phyloP scores from a whole-genome alignment of 2,888 invertebrate species.

The Hoplodrina blanda region DNA sequence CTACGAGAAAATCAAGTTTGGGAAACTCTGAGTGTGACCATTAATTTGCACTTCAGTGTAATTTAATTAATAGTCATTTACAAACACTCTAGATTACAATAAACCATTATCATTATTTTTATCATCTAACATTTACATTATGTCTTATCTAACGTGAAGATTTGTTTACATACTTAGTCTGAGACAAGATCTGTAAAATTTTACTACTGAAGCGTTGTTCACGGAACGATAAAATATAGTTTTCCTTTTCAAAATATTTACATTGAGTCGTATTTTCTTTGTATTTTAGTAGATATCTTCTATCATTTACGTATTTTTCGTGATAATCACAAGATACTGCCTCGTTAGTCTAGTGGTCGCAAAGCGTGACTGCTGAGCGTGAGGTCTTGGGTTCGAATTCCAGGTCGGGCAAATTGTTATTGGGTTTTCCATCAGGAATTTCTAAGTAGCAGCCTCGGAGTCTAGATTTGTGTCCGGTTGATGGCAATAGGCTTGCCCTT shows the following conservation, averaged over 20 bases:
- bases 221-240: not conserved
- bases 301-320: not conserved
- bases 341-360: too few species aligned
- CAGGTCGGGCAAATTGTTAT: too few species aligned
- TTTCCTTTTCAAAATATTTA: conserved; percentile 2
- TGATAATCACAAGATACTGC: not conserved
- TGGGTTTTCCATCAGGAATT: too few species aligned
- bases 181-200: conserved; percentile 14
- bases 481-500: too few species aligned
- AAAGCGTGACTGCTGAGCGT: too few species aligned
- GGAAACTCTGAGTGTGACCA: too few species aligned
- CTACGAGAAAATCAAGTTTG: too few species aligned
- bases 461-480: too few species aligned
- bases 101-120: conserved; percentile 43
- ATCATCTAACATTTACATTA: conserved; percentile 35
- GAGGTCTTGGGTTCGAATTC: too few species aligned
- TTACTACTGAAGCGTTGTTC: conserved; percentile 6
- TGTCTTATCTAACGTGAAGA: conserved; percentile 34
- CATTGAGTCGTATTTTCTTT: not conserved
- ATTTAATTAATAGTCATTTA: not conserved
- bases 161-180: conserved; percentile 33
- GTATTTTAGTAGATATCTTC: not conserved
- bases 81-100: conserved; percentile 32
- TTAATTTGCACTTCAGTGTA: too few species aligned
- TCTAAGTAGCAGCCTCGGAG: too few species aligned